Conservation (phyloP, 37 sponge, comb jelly and placozoan genomes). For the Spongilla lacustris region DNA sequence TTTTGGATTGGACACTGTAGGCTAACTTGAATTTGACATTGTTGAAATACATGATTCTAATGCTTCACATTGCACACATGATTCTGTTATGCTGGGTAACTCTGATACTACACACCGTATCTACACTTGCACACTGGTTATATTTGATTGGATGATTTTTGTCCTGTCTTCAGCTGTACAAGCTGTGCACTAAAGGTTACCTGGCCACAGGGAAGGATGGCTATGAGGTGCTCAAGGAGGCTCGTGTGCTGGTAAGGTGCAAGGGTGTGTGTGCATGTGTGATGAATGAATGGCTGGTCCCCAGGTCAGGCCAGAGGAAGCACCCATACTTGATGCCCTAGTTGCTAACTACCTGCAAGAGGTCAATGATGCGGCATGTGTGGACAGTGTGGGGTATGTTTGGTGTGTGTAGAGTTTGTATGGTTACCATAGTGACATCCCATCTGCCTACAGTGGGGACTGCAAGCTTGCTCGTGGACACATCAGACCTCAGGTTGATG, state of each 20-base stretch:
- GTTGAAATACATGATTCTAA: no score
- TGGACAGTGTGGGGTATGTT: no score
- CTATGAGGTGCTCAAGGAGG: slow-evolving; percentile 59
- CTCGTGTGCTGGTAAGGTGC: slow-evolving; percentile 28
- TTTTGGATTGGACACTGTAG: no score
- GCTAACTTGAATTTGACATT: no score
- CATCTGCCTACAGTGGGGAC: not conserved
- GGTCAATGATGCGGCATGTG: not conserved
- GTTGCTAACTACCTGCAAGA: not conserved
- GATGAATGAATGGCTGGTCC: not conserved
- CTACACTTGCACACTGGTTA: no score
- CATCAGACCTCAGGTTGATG: not conserved
- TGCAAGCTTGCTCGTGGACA: not conserved
- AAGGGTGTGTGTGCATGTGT: not conserved
- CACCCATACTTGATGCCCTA: not conserved
- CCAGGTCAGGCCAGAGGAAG: not conserved
- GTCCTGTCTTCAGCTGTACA: slow-evolving; percentile 35
- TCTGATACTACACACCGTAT: no score
- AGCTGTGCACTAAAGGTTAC: slow-evolving; percentile 77
- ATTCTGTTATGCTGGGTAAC: no score
- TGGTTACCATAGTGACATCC: not conserved
- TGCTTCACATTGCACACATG: no score
- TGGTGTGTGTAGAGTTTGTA: no score
- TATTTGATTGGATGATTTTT: not conserved
- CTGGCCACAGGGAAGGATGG: slow-evolving; percentile 85